Conservation (phyloP, 2,888 invertebrate genomes). For the Rhingia campestris region DNA sequence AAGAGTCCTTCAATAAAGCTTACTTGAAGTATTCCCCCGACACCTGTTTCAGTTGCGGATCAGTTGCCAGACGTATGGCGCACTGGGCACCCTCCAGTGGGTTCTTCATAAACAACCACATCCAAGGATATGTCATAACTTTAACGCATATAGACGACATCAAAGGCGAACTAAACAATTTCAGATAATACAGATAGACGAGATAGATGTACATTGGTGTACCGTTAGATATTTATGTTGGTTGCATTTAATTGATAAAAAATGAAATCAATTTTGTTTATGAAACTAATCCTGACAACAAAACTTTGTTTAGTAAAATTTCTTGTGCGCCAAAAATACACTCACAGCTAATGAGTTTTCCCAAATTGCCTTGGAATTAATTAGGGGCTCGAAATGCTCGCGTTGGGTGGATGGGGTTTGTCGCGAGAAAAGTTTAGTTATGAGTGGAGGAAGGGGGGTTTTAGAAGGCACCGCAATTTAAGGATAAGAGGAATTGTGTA, state of each 20-base stretch:
- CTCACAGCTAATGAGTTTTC: constrained; percentile 60
- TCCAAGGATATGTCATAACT: constrained; percentile 86
- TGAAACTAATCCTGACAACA: constrained; percentile 28
- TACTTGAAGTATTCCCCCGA: constrained; percentile 89
- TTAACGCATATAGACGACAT: constrained; percentile 83
- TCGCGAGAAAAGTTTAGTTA: too few relatives aligned
- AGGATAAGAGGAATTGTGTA: constrained; percentile 26
- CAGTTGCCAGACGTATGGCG: constrained; percentile 86
- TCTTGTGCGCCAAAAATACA: constrained; percentile 56
- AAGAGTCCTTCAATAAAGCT: constrained; percentile 72
- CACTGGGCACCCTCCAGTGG: constrained; percentile 88
- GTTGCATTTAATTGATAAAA: constrained; percentile 10
- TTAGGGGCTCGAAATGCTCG: constrained; percentile 39
- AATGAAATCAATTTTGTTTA: constrained; percentile 3
- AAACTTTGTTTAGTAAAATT: constrained; percentile 41
- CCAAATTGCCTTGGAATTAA: constrained; percentile 63
- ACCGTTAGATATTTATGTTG: not conserved
- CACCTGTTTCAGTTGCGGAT: constrained; percentile 85
- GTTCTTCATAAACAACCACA: constrained; percentile 88
- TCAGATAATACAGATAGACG: not conserved
- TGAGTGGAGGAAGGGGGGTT: constrained; percentile 10
- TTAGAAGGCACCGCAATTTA: constrained; percentile 9
- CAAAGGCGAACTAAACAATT: constrained; percentile 80
- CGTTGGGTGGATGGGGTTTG: too few relatives aligned
- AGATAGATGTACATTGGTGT: not conserved